A percentile compares a stretch with the other conserved stretches of the same genome.
Conservation (phyloP, 2,797 vertebrate species). For the Hemibagrus guttatus region DNA sequence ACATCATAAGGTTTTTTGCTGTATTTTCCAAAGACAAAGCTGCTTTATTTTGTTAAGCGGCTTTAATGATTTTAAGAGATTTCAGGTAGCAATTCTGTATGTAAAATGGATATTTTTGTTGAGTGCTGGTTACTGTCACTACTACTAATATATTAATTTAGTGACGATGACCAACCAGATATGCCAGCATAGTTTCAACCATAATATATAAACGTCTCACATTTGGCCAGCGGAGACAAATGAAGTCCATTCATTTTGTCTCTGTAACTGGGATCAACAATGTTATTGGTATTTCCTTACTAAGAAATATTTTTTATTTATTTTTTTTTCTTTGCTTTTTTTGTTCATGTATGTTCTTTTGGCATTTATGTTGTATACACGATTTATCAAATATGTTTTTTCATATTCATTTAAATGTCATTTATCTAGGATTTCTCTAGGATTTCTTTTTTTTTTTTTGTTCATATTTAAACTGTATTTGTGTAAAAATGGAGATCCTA, state of each 20-base stretch:
- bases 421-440: background rate
- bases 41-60: conserved; percentile 25
- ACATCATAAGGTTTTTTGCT: conserved; percentile 17
- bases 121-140: background rate
- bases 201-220: conserved; percentile 1
- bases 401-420: conserved; percentile 13
- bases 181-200: conserved; percentile 33
- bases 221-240: conserved; percentile 53
- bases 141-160: conserved; percentile 4
- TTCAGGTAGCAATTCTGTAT: conserved; percentile 44
- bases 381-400: background rate
- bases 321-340: conserved; percentile 44
- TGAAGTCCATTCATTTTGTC: background rate
- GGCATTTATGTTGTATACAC: conserved; percentile 2
- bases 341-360: conserved; percentile 1
- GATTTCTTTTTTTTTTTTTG: background rate
- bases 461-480: background rate
- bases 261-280: conserved; percentile 43
- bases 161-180: conserved; percentile 29
- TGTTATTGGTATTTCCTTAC: conserved; percentile 50
- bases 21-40: conserved; percentile 25
- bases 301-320: background rate
- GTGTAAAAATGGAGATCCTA: background rate
- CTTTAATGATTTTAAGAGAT: conserved; percentile 25
- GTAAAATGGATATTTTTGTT: conserved; percentile 25